Evolutionary conservation across 2,888 invertebrate genomes (phyloP).

Genomic region (Tolmerus cingulatus): DNA sequence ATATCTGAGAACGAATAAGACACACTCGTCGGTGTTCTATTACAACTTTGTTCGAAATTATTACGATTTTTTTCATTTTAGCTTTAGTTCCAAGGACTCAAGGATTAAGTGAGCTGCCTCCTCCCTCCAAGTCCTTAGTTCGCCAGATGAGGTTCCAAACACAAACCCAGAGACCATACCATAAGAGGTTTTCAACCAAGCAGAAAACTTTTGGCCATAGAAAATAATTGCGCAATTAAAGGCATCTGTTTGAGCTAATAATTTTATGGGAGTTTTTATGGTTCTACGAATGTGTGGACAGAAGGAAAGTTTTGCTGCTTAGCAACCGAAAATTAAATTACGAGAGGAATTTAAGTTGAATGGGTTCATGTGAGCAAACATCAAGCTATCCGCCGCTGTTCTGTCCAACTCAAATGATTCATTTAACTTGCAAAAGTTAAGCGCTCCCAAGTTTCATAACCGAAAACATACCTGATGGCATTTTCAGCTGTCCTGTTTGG

Average conservation of each 20-base stretch:
- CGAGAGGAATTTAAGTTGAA: neutral
- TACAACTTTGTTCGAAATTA: neutral
- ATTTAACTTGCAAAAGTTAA: neutral
- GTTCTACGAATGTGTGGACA: neutral
- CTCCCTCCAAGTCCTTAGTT: neutral
- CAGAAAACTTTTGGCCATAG: neutral
- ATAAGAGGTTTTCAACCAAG: neutral
- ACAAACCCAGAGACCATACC: neutral
- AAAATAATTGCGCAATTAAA: constrained; percentile 11
- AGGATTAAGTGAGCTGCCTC: neutral
- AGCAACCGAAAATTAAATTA: neutral
- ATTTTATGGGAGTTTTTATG: neutral
- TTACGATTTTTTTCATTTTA: neutral
- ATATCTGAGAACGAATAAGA: neutral
- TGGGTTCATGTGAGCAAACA: neutral
- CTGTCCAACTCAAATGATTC: constrained; percentile 11
- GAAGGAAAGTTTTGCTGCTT: neutral
- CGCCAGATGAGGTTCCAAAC: neutral
- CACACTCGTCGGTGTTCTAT: neutral
- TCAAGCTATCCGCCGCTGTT: neutral
- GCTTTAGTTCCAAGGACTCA: neutral
- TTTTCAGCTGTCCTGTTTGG: neutral
- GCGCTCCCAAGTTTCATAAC: constrained; percentile 12
- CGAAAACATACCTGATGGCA: constrained; percentile 18
- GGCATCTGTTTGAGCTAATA: neutral